Percentiles rank a stretch among this genome's conserved stretches.
phyloP scores from a whole-genome alignment of 2,113 vertebrate species.

The Petromus typicus region DNA sequence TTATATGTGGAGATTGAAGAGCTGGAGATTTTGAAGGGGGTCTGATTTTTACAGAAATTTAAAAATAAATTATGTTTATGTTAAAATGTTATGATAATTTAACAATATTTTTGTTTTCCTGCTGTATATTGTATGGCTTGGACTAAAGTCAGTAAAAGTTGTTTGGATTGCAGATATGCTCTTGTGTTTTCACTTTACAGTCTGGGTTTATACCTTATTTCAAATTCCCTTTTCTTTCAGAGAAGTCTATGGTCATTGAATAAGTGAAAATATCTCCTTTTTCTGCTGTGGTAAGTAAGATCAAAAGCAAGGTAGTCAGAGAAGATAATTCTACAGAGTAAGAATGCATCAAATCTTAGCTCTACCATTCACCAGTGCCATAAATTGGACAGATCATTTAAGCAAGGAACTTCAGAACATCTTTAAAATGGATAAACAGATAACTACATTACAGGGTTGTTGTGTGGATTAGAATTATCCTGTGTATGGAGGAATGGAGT shows the following conservation, averaged over 20 bases:
- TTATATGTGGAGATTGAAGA: too few relatives aligned
- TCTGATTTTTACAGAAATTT: conserved; percentile 11
- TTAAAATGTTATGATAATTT: conserved; percentile 45
- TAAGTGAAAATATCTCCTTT: not conserved
- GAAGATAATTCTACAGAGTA: not conserved
- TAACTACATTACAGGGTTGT: not conserved
- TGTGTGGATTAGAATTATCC: not conserved
- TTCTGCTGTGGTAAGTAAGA: not conserved
- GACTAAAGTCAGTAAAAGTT: not conserved
- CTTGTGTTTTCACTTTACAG: conserved; percentile 3
- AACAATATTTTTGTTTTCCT: conserved; percentile 32
- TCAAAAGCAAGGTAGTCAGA: not conserved
- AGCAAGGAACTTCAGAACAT: not conserved
- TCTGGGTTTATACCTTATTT: conserved; percentile 51
- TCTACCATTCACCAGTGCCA: not conserved
- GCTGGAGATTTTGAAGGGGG: accelerated
- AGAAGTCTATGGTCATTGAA: not conserved
- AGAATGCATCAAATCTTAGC: not conserved
- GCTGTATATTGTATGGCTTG: not conserved
- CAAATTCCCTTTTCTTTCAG: not conserved
- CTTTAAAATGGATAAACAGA: not conserved
- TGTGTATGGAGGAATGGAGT: not conserved
- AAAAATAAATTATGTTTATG: conserved; percentile 16
- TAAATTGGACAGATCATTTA: not conserved
- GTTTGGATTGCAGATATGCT: conserved; percentile 37